Evolutionary conservation across 2,888 invertebrate species (phyloP), one percentile per base, ranked within the genome.

Genomic region (Leptinotarsa juncta): DNA sequence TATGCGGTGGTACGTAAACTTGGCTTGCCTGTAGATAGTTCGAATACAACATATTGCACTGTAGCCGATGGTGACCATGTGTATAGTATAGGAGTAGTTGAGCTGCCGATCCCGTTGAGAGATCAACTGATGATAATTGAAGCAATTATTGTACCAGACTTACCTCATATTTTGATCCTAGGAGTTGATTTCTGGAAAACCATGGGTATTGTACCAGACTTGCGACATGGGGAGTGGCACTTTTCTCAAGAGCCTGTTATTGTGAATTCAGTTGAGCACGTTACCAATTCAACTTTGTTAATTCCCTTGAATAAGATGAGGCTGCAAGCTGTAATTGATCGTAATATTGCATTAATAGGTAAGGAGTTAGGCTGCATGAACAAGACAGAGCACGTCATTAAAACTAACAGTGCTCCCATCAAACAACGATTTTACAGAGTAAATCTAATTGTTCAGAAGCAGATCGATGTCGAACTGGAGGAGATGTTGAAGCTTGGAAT

Each of bases 401-500:
- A 68, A 1, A 68, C 67, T n/a, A 66, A 20, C 18, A 51, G 57
- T 62, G 65, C 66, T 20, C 79, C 80, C 3, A 80, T 80, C 14
- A 81, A 80, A 70, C 80, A 79, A 66, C 62, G 79, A n/a, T 80
- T 79, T 57, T 81, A 81, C 65, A 75, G 76, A 2, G 76, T 81
- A 1, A 76, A 77, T 16, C 80, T 79, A 3, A 60, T 73, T 5
- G 62, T 79, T 14, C 80, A 80, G 49, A 53, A 72, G 26, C 66
- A 73, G 12, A 75, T 80, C 2, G 73, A 82, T 53, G 66, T 32
- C 0, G 84, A 86, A 73, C 75, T 86, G 0, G 84, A 86, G 65
- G 68, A 82, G 7, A 85, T 87, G 85, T 20, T 86, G 1, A 70
- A 48, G 3, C 53, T 80, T 0, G 83, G 79, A 1, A 79, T 86